Base-by-base conservation (phyloP, 2,888 invertebrate genomes). In the Andricus curvator region DNA sequence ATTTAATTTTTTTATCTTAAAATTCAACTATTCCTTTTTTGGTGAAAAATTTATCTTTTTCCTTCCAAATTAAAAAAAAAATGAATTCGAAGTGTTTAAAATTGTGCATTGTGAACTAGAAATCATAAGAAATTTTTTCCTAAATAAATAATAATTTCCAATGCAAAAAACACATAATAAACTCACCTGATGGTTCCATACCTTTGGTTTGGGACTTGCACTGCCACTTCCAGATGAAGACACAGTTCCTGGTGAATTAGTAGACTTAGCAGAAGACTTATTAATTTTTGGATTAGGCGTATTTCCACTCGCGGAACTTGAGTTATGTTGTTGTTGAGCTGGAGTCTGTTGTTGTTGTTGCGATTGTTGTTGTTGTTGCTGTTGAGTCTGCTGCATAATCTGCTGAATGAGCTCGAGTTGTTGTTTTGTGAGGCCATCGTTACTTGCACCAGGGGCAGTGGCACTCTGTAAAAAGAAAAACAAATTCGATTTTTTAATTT, bases 351-450 rank as follows among this genome's bases (percentile, higher is more conserved):
- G 84, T 88, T 91, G 85, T 65, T 87, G 84, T 68, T 86, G 87
- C 22, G 86, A 82, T 80, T 89, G 88, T 56, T 90, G 89, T 78
- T 90, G 90, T 78, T 95, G 95, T 88, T 95, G 95, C 90, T 95
- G 95, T 90, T 96, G 96, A 25, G 96, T 96, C 92, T 96, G 96
- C 89, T 96, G 95, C 95, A 96, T 96, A 87, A 96, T 96, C 93
- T 96, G 96, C 92, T 96, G 96, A 89, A 96, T 96, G 88, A 96
- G 94, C 92, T 96, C 96, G 88, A 96, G 93, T 91, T 96, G 96
- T 89, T 96, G 96, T 87, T 95, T 95, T 79, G 96, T 96, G 85
- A 96, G 93, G 82, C 95, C 95, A 87, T 96, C 96, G 90, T 95
- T 95, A 91, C 93, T 94, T 78, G 93, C 93, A 64, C 93, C 93